Evolutionary conservation across 2,797 vertebrate genomes (phyloP).

Genomic region (Tamandua tetradactyla): DNA sequence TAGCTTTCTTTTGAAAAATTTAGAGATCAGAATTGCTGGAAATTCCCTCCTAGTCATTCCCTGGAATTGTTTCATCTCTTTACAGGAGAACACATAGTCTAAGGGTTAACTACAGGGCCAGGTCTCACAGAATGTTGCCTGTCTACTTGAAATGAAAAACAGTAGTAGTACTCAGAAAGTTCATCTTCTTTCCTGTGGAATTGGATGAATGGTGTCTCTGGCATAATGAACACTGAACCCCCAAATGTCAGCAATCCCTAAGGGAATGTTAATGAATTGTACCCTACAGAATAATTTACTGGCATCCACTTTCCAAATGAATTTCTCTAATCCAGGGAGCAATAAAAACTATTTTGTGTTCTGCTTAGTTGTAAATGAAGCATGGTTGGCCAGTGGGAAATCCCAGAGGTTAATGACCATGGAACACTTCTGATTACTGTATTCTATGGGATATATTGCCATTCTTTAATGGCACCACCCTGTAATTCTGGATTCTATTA

Average conservation of each 20-base stretch:
- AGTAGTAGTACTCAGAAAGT: background rate
- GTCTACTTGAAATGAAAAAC: conserved; percentile 49
- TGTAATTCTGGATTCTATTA: background rate
- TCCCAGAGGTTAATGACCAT: background rate
- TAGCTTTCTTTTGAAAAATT: conserved; percentile 33
- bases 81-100: conserved; percentile 55
- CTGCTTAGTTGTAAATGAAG: background rate
- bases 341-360: background rate
- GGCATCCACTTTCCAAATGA: background rate
- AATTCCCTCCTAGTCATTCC: conserved; percentile 47
- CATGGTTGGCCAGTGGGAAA: background rate
- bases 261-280: background rate
- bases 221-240: background rate
- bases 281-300: background rate
- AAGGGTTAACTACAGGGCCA: conserved; percentile 11
- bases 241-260: background rate
- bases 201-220: background rate
- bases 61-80: conserved; percentile 71
- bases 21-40: background rate
- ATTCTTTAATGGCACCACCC: background rate
- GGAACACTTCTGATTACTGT: rapidly evolving
- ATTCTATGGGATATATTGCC: background rate
- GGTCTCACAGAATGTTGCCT: background rate
- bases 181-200: conserved; percentile 22
- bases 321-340: background rate